Evolutionary conservation across 2,888 invertebrate species (phyloP).

Genomic region (Melikaiella ostensackeni): DNA sequence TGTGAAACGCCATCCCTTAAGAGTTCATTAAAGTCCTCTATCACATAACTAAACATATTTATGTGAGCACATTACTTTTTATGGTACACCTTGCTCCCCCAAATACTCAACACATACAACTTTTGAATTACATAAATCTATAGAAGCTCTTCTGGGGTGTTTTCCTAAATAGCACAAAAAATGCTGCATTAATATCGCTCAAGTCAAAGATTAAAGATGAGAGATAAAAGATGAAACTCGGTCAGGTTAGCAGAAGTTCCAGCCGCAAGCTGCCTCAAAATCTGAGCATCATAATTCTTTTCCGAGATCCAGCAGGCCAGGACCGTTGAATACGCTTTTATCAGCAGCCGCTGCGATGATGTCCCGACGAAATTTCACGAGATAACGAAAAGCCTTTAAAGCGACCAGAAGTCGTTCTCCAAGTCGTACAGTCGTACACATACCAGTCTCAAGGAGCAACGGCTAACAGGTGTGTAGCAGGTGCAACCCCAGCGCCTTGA

Average conservation of each 20-base stretch:
- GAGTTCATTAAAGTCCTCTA: too few species aligned
- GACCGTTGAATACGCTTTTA: background rate
- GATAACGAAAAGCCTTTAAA: slow-evolving; percentile 54
- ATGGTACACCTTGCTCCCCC: background rate
- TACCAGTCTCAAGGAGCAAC: slow-evolving; percentile 64
- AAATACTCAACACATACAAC: background rate
- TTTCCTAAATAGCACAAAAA: background rate
- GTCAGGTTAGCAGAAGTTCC: background rate
- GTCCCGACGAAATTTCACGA: slow-evolving; percentile 46
- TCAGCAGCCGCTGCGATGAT: background rate
- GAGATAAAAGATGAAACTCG: background rate
- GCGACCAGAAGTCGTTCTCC: slow-evolving; percentile 55
- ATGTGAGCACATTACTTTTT: background rate
- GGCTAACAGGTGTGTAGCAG: slow-evolving; percentile 72
- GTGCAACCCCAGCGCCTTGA: slow-evolving; percentile 68
- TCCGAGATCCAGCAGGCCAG: background rate
- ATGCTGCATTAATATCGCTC: background rate
- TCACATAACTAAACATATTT: background rate
- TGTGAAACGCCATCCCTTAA: background rate
- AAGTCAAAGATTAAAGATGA: background rate
- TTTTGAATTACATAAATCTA: background rate
- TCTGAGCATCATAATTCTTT: background rate
- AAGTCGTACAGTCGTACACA: slow-evolving; percentile 52
- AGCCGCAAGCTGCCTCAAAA: background rate
- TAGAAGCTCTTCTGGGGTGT: background rate